These are phyloP conservation scores for Silurus meridionalis DNA, from an alignment of 2,113 vertebrate genomes.

Conservation along the genomic window DNA sequence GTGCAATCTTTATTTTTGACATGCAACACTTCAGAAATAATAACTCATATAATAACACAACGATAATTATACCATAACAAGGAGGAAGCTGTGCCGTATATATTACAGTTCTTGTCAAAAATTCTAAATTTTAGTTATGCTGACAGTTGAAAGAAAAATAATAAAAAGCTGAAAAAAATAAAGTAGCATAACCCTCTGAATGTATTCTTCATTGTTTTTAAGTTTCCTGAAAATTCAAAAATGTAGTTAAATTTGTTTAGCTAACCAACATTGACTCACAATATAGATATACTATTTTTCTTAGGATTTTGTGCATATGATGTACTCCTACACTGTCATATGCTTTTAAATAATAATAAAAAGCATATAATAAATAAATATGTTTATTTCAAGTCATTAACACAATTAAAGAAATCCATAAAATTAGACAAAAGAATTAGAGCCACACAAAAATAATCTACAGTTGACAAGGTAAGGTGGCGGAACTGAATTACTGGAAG, in stretches of 20 bases:
- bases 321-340: not conserved
- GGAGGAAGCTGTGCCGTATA: not conserved
- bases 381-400: too few species aligned
- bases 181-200: not conserved
- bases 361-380: too few species aligned
- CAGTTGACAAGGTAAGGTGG: not conserved
- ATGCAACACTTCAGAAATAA: not conserved
- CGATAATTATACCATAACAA: not conserved
- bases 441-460: not conserved
- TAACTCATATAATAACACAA: not conserved
- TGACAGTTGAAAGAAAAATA: not conserved
- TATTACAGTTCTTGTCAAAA: not conserved
- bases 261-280: not conserved
- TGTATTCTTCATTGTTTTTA: not conserved
- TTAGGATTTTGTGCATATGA: not conserved
- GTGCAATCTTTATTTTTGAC: conserved; percentile 7
- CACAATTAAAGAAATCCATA: too few species aligned
- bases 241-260: not conserved
- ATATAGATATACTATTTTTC: not conserved
- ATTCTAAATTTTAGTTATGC: not conserved
- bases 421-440: not conserved
- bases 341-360: not conserved
- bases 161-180: not conserved
- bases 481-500: not conserved
- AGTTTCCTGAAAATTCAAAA: not conserved